These are phyloP conservation scores for Catharus minimus DNA, from an alignment of 2,113 vertebrate genomes.

Conservation along the genomic window DNA sequence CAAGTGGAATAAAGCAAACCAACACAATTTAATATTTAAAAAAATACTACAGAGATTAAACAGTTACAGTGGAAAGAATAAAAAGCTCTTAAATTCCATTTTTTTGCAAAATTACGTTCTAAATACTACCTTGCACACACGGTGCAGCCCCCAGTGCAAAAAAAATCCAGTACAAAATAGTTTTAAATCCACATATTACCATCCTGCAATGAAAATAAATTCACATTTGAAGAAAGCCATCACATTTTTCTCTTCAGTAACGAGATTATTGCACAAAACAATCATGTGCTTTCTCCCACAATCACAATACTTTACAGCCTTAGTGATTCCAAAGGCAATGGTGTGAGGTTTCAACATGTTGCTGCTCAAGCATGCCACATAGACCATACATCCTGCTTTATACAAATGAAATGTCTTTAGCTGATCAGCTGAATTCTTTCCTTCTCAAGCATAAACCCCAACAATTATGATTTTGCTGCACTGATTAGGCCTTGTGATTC, in stretches of 20 bases:
- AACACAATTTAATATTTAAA: neutral
- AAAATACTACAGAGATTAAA: neutral
- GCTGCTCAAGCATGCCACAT: neutral
- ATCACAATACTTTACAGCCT: neutral
- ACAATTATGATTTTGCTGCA: neutral
- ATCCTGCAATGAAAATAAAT: neutral
- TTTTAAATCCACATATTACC: neutral
- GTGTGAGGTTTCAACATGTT: neutral
- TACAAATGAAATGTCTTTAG: neutral
- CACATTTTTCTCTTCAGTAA: neutral
- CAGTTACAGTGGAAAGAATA: neutral
- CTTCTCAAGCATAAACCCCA: neutral
- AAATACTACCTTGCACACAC: neutral
- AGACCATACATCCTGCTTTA: neutral
- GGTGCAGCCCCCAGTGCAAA: neutral
- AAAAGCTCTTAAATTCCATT: neutral
- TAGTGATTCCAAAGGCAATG: neutral
- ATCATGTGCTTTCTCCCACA: neutral
- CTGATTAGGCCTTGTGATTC: neutral
- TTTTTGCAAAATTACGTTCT: neutral
- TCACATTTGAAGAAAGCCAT: constrained; percentile 18
- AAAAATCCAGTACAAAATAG: neutral
- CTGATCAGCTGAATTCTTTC: neutral
- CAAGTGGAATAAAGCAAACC: neutral
- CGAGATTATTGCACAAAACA: neutral